Conservation (phyloP, 2,888 invertebrate species). For the Pyrochroa serraticornis region DNA sequence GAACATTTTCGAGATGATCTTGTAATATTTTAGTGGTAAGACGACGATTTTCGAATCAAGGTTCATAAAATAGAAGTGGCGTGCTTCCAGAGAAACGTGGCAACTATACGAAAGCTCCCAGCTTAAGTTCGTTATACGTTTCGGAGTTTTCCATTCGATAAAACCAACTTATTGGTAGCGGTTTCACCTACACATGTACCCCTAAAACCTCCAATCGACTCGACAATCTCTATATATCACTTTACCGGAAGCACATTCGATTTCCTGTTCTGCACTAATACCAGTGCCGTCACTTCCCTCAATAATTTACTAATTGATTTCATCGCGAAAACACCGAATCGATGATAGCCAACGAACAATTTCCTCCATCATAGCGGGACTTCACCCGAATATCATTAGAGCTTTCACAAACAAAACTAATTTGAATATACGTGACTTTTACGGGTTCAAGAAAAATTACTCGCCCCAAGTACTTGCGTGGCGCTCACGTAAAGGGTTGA, state of each 20-base stretch:
- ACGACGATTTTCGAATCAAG: too few relatives aligned
- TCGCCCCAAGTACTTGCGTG: background rate
- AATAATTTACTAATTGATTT: slow-evolving; percentile 31
- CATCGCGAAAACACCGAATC: slow-evolving; percentile 4
- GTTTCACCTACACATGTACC: slow-evolving; percentile 6
- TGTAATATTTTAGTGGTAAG: too few relatives aligned
- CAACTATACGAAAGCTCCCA: too few relatives aligned
- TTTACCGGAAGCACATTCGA: slow-evolving; percentile 37
- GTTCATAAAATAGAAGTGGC: too few relatives aligned
- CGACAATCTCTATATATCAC: slow-evolving; percentile 24
- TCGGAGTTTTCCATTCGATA: background rate
- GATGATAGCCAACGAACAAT: slow-evolving; percentile 11
- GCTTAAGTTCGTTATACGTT: too few relatives aligned
- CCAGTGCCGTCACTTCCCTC: slow-evolving; percentile 18
- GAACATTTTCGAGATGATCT: too few relatives aligned
- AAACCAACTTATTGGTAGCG: slow-evolving; percentile 7
- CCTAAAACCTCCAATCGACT: background rate
- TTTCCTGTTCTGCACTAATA: slow-evolving; percentile 28
- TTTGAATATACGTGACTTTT: slow-evolving; percentile 12
- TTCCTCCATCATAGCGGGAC: slow-evolving; percentile 1
- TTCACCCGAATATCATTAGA: slow-evolving; percentile 5
- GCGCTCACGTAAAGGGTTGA: background rate
- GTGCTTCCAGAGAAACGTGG: too few relatives aligned
- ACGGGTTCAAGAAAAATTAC: background rate
- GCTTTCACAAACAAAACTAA: slow-evolving; percentile 5